Evolutionary conservation across 2,888 invertebrate genomes (phyloP), one percentile per base, ranked within the genome.

Genomic region (Harmothoe impar): DNA sequence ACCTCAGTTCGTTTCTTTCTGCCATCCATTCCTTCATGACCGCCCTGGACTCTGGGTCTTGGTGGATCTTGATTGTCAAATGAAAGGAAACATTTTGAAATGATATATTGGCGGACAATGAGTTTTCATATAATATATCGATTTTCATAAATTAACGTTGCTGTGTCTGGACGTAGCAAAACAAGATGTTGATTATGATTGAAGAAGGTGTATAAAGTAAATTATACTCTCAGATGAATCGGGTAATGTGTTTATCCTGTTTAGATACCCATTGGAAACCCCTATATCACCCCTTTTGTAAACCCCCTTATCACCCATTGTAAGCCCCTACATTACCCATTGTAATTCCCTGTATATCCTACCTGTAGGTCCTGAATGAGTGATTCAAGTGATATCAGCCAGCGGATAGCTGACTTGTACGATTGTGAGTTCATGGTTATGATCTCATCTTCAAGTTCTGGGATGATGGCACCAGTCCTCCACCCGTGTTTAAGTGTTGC

Each of bases 381-480:
- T 72, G 94, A 92, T 91, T 95, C 95, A 33, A 96, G 91, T 0
- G 92, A 93, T 33, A 93, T 93, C 91, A 95, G 89, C 95, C 95
- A 95, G 95, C 98, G 98, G 0, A 98, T 98, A 94, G 98, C 97
- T 95, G 97, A 92, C 97, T 98, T 98, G 96, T 98, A 99, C 92
- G 97, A 97, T 33, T 97, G 97, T 52, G 97, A 97, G 96, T 99
- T 99, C 90, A 99, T 96, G 0, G 98, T 98, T 93, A 98, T 97
- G 93, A 99, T 99, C 96, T 99, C 99, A 95, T 98, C 98, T 94
- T 98, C 97, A 77, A 99, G 96, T 96, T 99, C 99, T 93, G 98
- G 98, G 92, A 99, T 99, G 92, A 99, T 99, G 62, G 99, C 99
- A 0, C 99, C 99, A 3, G 99, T 99, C 93, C 99, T 97, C 99